Evolutionary conservation across 2,113 vertebrate genomes (phyloP).

Genomic region (Clarias macrocephalus): DNA sequence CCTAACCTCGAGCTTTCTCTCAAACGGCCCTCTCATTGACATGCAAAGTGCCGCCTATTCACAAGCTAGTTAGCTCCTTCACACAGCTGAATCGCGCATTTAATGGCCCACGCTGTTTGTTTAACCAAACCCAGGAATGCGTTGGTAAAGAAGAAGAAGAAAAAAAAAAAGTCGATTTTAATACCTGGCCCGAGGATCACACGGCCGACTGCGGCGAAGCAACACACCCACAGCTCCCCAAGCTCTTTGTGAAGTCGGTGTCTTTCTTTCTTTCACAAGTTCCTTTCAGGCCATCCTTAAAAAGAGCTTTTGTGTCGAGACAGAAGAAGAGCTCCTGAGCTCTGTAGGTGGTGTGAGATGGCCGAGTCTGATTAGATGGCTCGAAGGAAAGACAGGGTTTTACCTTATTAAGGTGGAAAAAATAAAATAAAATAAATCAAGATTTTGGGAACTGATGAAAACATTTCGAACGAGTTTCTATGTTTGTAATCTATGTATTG

Average conservation of each 20-base stretch:
- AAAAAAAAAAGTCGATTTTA: not conserved
- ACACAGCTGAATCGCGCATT: constrained; percentile 54
- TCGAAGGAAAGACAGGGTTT: constrained; percentile 61
- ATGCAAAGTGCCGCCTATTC: constrained; percentile 57
- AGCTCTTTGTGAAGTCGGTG: constrained; percentile 61
- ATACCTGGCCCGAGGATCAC: constrained; percentile 13
- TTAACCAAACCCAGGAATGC: constrained; percentile 44
- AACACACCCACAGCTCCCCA: constrained; percentile 70
- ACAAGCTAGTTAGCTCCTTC: constrained; percentile 57
- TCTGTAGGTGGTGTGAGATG: constrained; percentile 62
- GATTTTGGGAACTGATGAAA: not conserved
- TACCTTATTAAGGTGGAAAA: constrained; percentile 61
- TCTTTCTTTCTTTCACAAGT: constrained; percentile 32
- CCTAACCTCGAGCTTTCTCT: constrained; percentile 40
- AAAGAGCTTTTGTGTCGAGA: constrained; percentile 60
- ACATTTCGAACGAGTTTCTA: not conserved
- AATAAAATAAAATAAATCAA: constrained; percentile 57
- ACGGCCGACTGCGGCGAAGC: constrained; percentile 31
- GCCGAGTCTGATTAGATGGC: constrained; percentile 64
- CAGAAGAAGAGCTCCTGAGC: constrained; percentile 64
- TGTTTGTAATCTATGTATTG: not conserved
- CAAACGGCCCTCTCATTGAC: constrained; percentile 48
- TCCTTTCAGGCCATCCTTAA: constrained; percentile 58
- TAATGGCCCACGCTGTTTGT: constrained; percentile 48
- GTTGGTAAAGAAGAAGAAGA: not conserved